Evolutionary conservation across 2,113 vertebrate genomes (phyloP), one percentile per base, ranked within the genome.

Genomic region (Neolamprologus hecqui): DNA sequence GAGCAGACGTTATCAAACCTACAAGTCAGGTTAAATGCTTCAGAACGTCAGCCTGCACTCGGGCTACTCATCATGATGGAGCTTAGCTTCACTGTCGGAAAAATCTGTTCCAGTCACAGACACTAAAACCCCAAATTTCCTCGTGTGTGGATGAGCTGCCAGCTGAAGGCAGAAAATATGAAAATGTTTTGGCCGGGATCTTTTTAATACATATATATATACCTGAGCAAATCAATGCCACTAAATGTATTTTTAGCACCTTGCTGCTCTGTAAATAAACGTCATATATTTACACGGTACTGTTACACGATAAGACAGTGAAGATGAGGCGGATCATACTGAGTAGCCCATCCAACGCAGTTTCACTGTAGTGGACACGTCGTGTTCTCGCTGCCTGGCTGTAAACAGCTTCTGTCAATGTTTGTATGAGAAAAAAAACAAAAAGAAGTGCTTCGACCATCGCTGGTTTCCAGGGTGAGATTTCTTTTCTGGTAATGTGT

Each of bases 341-440:
- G 93, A 90, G 86, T 84, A 84, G 91, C 88, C 93, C 88, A 3
- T 53, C 51, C 5, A 15, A 75, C 15, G 40, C 84, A 37, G 80
- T 60, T 81, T 92, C 75, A 84, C n/a, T 85, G 55, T 75, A 60
- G 65, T 91, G 89, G 86, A 91, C 90, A 88, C 81, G 4, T 84
- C 26, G 86, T 84, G 89, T 92, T 90, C 89, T 84, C 26, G 89
- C 93, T 94, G 89, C 94, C 87, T 93, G 92, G 93, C 91, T 94
- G 87, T 94, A 84, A 87, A 92, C 91, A 92, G 88, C 92, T 94
- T 94, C 84, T 89, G 70, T 93, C 88, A 84, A 84, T 95, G 91
- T 95, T 95, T 91, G 86, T 90, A 85, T 55, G 68, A 86, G 90
- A 79, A 88, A 80, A 79, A 65, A 37, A 37, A 65, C 33, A 90